These are phyloP conservation scores for Drosophila glabriapex DNA, from an alignment of 2,888 invertebrate species.

Conservation along the genomic window DNA sequence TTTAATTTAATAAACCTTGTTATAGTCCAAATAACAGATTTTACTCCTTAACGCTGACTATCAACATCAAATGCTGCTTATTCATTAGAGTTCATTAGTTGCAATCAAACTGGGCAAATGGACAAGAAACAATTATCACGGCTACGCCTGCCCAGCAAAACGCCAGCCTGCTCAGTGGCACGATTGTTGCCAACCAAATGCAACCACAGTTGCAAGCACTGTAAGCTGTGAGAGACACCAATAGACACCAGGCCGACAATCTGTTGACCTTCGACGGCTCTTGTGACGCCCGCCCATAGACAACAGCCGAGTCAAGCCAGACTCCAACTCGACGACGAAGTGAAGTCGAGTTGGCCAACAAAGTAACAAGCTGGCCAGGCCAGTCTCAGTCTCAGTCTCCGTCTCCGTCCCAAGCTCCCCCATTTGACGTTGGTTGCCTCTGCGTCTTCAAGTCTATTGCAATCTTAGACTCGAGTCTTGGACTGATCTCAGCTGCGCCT, in stretches of 20 bases:
- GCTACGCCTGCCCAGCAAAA: slow-evolving; percentile 64
- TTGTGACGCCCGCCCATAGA: slow-evolving; percentile 74
- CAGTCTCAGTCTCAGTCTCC: slow-evolving; percentile 12
- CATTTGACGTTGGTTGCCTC: slow-evolving; percentile 26
- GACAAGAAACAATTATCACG: slow-evolving; percentile 82
- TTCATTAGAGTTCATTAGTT: slow-evolving; percentile 80
- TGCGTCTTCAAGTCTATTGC: slow-evolving; percentile 40
- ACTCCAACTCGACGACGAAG: slow-evolving; percentile 17
- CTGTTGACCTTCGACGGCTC: slow-evolving; percentile 79
- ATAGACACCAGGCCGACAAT: slow-evolving; percentile 75
- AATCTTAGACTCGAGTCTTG: slow-evolving; percentile 63
- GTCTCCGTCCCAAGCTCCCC: slow-evolving; percentile 1
- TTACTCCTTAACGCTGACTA: slow-evolving; percentile 7
- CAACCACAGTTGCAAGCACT: slow-evolving; percentile 17
- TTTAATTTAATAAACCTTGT: neutral
- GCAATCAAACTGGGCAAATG: slow-evolving; percentile 79
- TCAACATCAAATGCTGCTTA: slow-evolving; percentile 38
- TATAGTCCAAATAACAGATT: slow-evolving; percentile 20
- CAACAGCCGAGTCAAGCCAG: slow-evolving; percentile 43
- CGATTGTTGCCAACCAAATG: slow-evolving; percentile 33
- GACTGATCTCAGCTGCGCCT: slow-evolving; percentile 72
- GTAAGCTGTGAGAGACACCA: slow-evolving; percentile 51
- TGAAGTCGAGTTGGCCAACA: slow-evolving; percentile 53
- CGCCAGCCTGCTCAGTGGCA: slow-evolving; percentile 48
- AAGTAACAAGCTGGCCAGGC: slow-evolving; percentile 51